Conservation (phyloP, 2,888 invertebrate species). For the Callinectes sapidus region DNA sequence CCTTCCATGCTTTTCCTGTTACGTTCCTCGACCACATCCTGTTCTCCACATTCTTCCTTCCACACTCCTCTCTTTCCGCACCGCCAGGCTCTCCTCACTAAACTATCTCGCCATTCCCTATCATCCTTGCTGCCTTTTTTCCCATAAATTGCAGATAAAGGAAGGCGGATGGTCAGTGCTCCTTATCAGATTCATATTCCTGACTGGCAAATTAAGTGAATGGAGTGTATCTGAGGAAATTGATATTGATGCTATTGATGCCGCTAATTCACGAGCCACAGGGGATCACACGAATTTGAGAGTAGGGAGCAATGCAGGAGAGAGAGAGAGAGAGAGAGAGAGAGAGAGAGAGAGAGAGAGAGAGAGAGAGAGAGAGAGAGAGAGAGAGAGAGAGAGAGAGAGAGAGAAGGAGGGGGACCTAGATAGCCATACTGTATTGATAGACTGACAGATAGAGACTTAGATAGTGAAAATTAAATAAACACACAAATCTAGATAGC, state of each 20-base stretch:
- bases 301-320: background rate
- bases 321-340: slow-evolving; percentile 21
- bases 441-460: too few relatives aligned
- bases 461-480: too few relatives aligned
- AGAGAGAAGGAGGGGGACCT: too few relatives aligned
- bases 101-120: background rate
- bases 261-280: background rate
- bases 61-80: background rate
- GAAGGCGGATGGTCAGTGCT: background rate
- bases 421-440: too few relatives aligned
- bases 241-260: background rate
- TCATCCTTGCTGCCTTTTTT: background rate
- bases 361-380: background rate
- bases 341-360: slow-evolving; percentile 25
- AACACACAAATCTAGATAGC: too few relatives aligned
- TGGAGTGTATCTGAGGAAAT: background rate
- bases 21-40: background rate
- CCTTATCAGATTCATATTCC: background rate
- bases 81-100: background rate
- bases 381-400: too few relatives aligned
- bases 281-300: background rate
- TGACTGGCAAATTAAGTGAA: slow-evolving; percentile 17
- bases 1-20: background rate
- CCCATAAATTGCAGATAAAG: background rate
- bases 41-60: background rate